Conservation (phyloP, 2,113 vertebrate species). For the Bungarus multicinctus region DNA sequence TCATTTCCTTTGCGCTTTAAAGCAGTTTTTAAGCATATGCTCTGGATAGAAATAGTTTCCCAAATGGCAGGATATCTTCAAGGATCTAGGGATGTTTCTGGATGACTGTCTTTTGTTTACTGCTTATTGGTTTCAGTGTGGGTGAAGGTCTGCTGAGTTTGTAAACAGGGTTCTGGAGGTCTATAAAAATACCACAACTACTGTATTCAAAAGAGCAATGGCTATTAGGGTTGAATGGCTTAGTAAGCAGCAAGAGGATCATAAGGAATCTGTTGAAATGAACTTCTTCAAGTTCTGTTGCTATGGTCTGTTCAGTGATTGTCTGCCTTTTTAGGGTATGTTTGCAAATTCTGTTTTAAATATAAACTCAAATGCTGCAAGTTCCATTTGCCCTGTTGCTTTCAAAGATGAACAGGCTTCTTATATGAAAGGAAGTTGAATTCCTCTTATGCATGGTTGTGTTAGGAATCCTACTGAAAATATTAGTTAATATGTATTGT, state of each 20-base stretch:
- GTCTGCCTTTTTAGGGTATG: constrained; percentile 53
- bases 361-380: neutral
- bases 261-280: constrained; percentile 70
- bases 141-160: constrained; percentile 54
- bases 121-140: constrained; percentile 51
- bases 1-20: constrained; percentile 20
- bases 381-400: neutral
- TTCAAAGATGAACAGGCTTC: neutral
- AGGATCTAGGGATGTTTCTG: constrained; percentile 55
- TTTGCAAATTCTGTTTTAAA: constrained; percentile 53
- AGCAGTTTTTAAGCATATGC: constrained; percentile 61
- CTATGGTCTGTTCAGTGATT: constrained; percentile 47
- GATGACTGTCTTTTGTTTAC: constrained; percentile 43
- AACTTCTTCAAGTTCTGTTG: constrained; percentile 57
- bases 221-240: constrained; percentile 61
- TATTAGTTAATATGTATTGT: neutral
- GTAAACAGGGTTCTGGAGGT: constrained; percentile 65
- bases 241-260: constrained; percentile 57
- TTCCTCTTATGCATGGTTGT: neutral
- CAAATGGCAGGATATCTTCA: constrained; percentile 60
- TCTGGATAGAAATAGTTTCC: constrained; percentile 60
- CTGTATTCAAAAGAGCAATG: constrained; percentile 68
- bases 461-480: neutral
- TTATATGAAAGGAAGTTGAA: neutral
- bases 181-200: constrained; percentile 69